Percentiles rank a stretch among this genome's conserved stretches.
Conservation (phyloP, 2,888 invertebrate genomes). For the Eupsilia transversa region DNA sequence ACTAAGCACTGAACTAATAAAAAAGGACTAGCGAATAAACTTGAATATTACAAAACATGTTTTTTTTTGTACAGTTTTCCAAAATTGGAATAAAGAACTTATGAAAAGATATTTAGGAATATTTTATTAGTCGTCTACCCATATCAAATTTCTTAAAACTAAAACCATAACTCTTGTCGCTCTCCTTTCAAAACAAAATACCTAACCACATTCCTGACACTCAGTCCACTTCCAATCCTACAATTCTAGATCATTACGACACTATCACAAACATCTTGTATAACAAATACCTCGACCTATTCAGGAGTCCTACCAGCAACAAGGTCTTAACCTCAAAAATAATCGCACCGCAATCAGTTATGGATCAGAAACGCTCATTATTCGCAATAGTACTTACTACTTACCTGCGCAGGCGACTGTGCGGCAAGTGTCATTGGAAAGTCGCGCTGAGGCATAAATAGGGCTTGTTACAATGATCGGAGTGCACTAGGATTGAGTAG, state of each 20-base stretch:
- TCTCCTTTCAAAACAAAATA: neutral
- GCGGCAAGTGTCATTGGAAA: conserved; percentile 77
- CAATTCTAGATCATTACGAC: conserved; percentile 39
- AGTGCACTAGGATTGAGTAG: conserved; percentile 36
- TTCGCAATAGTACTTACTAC: conserved; percentile 67
- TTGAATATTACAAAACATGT: neutral
- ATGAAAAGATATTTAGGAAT: neutral
- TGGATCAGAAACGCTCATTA: conserved; percentile 68
- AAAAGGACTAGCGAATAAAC: no score
- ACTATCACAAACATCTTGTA: conserved; percentile 40
- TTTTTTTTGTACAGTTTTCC: neutral
- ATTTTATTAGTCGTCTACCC: neutral
- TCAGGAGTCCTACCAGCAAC: conserved; percentile 41
- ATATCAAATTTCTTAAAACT: neutral
- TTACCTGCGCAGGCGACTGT: conserved; percentile 62
- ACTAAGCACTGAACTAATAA: neutral
- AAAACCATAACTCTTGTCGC: neutral
- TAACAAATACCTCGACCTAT: conserved; percentile 40
- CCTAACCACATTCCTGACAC: conserved; percentile 7
- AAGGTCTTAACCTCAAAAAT: conserved; percentile 64
- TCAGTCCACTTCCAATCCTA: conserved; percentile 17
- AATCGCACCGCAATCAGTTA: conserved; percentile 64
- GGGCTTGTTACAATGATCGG: conserved; percentile 60
- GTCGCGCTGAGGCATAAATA: conserved; percentile 66
- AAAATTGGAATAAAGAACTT: neutral